phyloP scores from a whole-genome alignment of 92 coral and sea anemone genomes.

The Porites rus region DNA sequence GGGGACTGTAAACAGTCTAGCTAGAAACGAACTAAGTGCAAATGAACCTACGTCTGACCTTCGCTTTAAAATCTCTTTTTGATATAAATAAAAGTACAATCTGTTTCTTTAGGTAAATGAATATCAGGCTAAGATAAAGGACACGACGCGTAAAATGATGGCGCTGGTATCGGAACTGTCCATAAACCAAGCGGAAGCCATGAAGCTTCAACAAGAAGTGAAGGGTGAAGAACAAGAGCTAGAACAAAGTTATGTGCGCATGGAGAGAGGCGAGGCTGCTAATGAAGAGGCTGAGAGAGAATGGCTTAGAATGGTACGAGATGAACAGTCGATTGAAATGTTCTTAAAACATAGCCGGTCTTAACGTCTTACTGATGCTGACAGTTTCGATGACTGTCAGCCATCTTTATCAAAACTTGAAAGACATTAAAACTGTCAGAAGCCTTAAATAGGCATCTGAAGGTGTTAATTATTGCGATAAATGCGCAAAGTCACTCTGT shows the following conservation, averaged over 20 bases:
- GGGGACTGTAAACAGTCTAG: no score
- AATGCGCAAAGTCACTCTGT: no score
- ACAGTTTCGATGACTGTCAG: no score
- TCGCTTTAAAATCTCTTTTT: no score
- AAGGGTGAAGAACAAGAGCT: conserved; percentile 82
- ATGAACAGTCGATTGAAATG: neutral
- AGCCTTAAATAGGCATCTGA: no score
- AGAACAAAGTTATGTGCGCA: conserved; percentile 93
- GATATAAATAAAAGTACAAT: neutral
- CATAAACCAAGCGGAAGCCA: conserved; percentile 96
- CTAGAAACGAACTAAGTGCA: no score
- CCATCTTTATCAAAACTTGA: no score
- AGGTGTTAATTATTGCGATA: no score
- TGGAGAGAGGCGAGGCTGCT: conserved; percentile 99
- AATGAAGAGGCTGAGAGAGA: conserved; percentile 92
- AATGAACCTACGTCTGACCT: neutral
- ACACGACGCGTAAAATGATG: conserved; percentile 99
- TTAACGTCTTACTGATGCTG: no score
- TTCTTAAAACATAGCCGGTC: no score
- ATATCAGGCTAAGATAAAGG: conserved; percentile 97
- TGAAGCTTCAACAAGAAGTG: conserved; percentile 94
- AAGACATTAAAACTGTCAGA: no score
- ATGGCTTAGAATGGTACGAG: conserved; percentile 92
- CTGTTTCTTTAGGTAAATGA: conserved; percentile 82
- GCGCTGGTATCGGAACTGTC: conserved; percentile 98